Evolutionary conservation across 2,113 vertebrate genomes (phyloP).

Genomic region (Arenaria interpres): DNA sequence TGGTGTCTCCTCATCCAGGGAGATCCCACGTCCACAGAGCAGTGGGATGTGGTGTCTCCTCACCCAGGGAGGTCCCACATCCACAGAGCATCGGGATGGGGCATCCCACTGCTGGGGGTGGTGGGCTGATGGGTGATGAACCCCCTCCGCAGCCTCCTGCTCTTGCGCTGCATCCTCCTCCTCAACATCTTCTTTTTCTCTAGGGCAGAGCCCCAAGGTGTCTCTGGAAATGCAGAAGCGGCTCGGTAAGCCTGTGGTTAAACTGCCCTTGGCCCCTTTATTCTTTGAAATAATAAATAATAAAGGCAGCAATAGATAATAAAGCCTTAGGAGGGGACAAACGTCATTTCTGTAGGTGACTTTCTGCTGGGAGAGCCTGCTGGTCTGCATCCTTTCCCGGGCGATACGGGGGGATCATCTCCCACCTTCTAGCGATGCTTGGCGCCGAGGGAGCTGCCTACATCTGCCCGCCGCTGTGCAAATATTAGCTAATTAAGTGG

Average conservation of each 20-base stretch:
- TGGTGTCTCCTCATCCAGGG: too few relatives aligned
- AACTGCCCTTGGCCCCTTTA: not conserved
- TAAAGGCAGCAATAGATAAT: too few relatives aligned
- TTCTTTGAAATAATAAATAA: not conserved
- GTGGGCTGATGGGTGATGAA: not conserved
- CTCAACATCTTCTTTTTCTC: not conserved
- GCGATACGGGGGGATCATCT: not conserved
- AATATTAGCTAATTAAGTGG: not conserved
- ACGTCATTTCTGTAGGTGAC: not conserved
- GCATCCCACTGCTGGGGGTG: not conserved
- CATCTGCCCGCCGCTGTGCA: not conserved
- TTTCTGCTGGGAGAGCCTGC: not conserved
- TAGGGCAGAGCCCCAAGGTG: not conserved
- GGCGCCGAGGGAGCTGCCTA: not conserved
- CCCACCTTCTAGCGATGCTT: fast-evolving
- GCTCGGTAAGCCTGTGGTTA: not conserved
- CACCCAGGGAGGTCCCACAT: not conserved
- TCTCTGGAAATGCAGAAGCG: not conserved
- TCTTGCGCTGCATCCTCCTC: not conserved
- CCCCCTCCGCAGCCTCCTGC: not conserved
- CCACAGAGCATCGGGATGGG: not conserved
- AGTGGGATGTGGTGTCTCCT: not conserved
- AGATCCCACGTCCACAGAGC: not conserved
- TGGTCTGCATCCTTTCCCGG: too few relatives aligned
- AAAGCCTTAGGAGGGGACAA: not conserved